Evolutionary conservation across 2,888 invertebrate species (phyloP).

Genomic region (Rhorus exstirpatorius): DNA sequence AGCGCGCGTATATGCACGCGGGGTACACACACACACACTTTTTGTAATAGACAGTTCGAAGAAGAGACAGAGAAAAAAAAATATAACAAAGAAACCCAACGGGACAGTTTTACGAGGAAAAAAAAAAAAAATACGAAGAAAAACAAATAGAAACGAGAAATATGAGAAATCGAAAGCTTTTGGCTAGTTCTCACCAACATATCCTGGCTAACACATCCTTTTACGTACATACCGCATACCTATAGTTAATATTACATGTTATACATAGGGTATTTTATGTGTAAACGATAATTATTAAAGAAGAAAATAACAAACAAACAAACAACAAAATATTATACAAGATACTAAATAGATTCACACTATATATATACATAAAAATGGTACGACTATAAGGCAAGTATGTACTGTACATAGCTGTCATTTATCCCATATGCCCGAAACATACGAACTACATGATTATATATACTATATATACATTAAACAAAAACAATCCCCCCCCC

Average conservation of each 20-base stretch:
- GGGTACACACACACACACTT: too few species aligned
- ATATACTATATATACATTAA: constrained; percentile 77
- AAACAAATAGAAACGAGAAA: constrained; percentile 22
- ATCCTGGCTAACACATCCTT: constrained; percentile 85
- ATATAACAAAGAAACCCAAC: neutral
- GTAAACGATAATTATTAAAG: constrained; percentile 82
- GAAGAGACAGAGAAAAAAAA: neutral
- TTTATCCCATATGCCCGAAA: constrained; percentile 79
- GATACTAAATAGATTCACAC: constrained; percentile 78
- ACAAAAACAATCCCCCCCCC: constrained; percentile 28
- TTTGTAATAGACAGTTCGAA: constrained; percentile 31
- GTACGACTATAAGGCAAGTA: constrained; percentile 85
- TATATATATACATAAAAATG: constrained; percentile 77
- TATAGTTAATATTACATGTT: constrained; percentile 82
- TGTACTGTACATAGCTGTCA: constrained; percentile 86
- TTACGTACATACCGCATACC: constrained; percentile 83
- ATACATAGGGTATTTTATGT: constrained; percentile 84
- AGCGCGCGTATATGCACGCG: too few species aligned
- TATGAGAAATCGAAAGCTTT: constrained; percentile 69
- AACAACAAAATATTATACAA: constrained; percentile 77
- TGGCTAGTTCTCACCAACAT: constrained; percentile 85
- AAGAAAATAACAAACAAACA: constrained; percentile 59
- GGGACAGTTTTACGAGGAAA: constrained; percentile 31
- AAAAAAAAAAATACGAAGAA: constrained; percentile 59
- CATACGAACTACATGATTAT: constrained; percentile 76